Evolutionary conservation across 1,140 invertebrate species (phyloP).

Genomic region (Zophobas morio): DNA sequence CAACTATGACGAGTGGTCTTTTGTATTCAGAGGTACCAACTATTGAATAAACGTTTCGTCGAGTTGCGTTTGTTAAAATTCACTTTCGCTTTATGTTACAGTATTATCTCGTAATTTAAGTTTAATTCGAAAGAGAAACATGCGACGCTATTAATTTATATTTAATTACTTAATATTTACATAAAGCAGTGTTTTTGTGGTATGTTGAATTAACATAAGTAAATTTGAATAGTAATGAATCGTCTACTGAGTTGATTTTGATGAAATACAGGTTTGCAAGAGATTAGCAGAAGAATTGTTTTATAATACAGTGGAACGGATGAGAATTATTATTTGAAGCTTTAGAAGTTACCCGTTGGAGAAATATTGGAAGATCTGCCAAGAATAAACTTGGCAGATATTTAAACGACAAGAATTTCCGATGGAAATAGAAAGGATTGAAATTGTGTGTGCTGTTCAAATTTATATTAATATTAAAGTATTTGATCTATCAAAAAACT

Average conservation of each 20-base stretch:
- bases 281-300: not conserved
- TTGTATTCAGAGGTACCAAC: not conserved
- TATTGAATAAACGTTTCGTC: constrained; percentile 9
- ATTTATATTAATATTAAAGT: too few relatives aligned
- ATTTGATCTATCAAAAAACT: too few relatives aligned
- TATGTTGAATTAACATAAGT: constrained; percentile 21
- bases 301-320: not conserved
- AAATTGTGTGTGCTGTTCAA: too few relatives aligned
- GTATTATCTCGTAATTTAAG: not conserved
- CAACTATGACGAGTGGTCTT: not conserved
- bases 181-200: constrained; percentile 30
- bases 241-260: not conserved
- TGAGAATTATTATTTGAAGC: too few relatives aligned
- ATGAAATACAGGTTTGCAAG: not conserved
- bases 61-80: constrained; percentile 10
- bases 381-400: too few relatives aligned
- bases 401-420: too few relatives aligned
- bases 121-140: constrained; percentile 1
- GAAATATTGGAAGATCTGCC: too few relatives aligned
- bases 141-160: constrained; percentile 22
- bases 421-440: too few relatives aligned
- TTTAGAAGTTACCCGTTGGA: too few relatives aligned
- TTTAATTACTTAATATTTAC: constrained; percentile 30
- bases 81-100: not conserved
- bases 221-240: not conserved